Evolutionary conservation across 2,113 vertebrate genomes (phyloP).

Genomic region (Elephantulus edwardii): DNA sequence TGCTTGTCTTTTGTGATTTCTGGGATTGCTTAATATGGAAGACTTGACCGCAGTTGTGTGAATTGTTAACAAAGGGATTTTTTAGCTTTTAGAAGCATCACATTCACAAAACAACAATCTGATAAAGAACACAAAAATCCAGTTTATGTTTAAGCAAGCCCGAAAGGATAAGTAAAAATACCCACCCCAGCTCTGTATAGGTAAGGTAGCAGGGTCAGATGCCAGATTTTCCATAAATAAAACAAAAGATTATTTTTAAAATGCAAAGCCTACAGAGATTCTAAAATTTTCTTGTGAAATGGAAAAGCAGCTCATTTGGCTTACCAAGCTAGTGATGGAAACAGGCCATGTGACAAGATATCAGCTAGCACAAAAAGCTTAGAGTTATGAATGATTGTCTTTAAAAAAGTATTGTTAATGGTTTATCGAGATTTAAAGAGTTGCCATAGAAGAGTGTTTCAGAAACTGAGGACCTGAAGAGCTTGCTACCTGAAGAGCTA

Average conservation of each 20-base stretch:
- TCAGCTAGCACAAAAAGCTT: neutral
- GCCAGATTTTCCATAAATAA: neutral
- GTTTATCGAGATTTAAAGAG: neutral
- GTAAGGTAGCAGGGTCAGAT: neutral
- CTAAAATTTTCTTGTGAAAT: neutral
- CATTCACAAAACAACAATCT: neutral
- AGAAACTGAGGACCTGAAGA: conserved; percentile 38
- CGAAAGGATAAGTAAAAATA: neutral
- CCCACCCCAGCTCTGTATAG: neutral
- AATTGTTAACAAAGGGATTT: neutral
- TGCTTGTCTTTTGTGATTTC: neutral
- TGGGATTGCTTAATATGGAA: neutral
- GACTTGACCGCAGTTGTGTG: neutral
- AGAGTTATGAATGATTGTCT: neutral
- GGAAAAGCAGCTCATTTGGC: neutral
- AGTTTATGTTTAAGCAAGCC: neutral
- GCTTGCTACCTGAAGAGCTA: neutral
- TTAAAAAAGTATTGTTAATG: neutral
- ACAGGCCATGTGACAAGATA: neutral
- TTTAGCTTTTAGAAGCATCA: neutral
- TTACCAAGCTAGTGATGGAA: neutral
- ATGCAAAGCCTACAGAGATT: neutral
- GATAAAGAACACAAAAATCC: neutral
- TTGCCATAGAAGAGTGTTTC: neutral
- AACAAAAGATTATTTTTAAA: neutral